Base-by-base conservation (phyloP, 2,797 vertebrate species). In the Epinephelus awoara region DNA sequence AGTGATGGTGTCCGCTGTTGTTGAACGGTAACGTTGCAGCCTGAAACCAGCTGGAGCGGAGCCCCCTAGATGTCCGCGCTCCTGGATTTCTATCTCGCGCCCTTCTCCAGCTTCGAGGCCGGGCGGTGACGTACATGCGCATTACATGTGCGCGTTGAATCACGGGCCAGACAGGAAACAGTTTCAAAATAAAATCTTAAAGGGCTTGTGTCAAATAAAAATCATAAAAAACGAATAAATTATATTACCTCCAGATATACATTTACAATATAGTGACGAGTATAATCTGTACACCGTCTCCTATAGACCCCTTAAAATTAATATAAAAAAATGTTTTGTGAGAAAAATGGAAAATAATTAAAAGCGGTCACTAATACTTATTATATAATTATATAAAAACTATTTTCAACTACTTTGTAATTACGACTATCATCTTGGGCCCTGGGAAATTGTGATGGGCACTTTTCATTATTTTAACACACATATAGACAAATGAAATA, bases 41-140 rank as follows among this genome's bases (percentile, higher is more conserved):
- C 49, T 40, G 9, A 4, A 7, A 23, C 10, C 90, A 89, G 85
- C 87, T 86, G 89, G 9, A 38, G 42, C 40, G 1, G 57, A 50
- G 59, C 47, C 64, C 65, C 56, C 4, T 5, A n/a, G 0, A 18
- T 66, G 69, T 93, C 87, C 93, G 93, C 95, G 94, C 94, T 93
- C 85, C 59, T 75, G 56, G 15, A 65, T 95, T 96, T 80, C 93
- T 95, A 95, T 95, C 95, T 96, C 95, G 94, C 96, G 96, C 95
- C 72, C 88, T 93, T 93, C 87, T 88, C 76, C 57, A 25, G 52
- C 67, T 51, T 18, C 13, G 65, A 27, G 57, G 74, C 77, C 29
- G 51, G 72, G 34, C 3, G 34, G 83, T 95, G 93, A 96, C 95
- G 95, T 93, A 34, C 2, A 0, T 79, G 80, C 81, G 85, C 75